Evolutionary conservation across 2,888 invertebrate species (phyloP), one percentile per base, ranked within the genome.

Genomic region (Boloria selene): DNA sequence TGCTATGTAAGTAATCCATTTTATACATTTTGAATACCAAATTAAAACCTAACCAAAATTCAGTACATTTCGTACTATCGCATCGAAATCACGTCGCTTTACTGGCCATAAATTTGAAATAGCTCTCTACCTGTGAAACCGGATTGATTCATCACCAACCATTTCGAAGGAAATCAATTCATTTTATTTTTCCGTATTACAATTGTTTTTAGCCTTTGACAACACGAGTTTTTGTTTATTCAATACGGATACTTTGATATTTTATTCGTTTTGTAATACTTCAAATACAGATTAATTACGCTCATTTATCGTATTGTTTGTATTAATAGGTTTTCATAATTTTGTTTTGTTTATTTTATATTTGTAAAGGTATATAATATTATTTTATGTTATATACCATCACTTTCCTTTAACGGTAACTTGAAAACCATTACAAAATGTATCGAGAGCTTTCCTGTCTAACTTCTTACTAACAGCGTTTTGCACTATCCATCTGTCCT

Each of bases 71-170:
- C n/a, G 18, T 58, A 58, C 31, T 64, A 64, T 61, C 16, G 55
- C 22, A 59, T 59, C 52, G 47, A 67, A 65, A 67, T 65, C 65
- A 64, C 64, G 55, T 51, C 53, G 54, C 58, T 58, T 64, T 47
- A 44, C 58, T 50, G 61, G 38, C 64, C 52, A 65, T 70, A 70
- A 71, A 71, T 66, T 64, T 70, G 62, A 68, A 70, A 68, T 62
- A 63, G 67, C 65, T 61, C 18, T 61, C 61, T 63, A 63, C 61
- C 70, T 60, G 58, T 50, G 65, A 61, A 67, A 70, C 55, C 50
- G 52, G 62, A 70, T 70, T 70, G 70, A 70, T 71, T 71, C 66
- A 69, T 67, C 65, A 64, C 67, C 69, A 58, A 47, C 51, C 54
- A 67, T 51, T 68, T 61, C 61, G 64, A 71, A 69, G 61, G 51